phyloP scores from a whole-genome alignment of 23 tunicate genomes.

The Phallusia fumigata region DNA sequence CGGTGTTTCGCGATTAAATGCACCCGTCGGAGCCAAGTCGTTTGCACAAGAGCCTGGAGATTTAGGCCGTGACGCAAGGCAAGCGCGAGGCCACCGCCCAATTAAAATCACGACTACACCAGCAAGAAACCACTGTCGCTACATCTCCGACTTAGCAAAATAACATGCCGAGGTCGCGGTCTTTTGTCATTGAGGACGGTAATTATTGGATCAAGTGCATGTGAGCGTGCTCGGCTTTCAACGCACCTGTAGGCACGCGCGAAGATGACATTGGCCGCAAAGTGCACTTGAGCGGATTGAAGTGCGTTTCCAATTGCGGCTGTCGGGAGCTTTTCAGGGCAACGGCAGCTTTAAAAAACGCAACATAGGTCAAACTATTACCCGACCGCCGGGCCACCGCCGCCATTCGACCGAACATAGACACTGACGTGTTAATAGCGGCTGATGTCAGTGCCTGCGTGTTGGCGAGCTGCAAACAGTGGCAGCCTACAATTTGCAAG shows the following conservation, averaged over 20 bases:
- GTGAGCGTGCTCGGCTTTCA: not conserved
- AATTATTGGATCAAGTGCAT: not conserved
- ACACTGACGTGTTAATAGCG: not conserved
- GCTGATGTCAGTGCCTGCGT: not conserved
- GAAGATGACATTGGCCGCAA: not conserved
- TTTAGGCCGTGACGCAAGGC: not conserved
- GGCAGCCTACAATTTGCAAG: not conserved
- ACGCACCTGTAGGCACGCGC: conserved; percentile 10
- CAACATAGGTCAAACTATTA: not conserved
- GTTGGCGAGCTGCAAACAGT: not conserved
- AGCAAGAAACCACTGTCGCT: not conserved
- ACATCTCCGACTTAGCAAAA: not conserved
- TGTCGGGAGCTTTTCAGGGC: too few relatives aligned
- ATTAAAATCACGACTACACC: not conserved
- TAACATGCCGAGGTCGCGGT: not conserved
- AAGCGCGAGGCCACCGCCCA: conserved; percentile 12
- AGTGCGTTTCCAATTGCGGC: too few relatives aligned
- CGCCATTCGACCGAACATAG: not conserved
- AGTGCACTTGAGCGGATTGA: not conserved
- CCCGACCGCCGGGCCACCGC: not conserved
- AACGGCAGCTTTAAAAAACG: not conserved
- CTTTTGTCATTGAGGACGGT: not conserved
- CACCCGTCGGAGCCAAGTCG: not conserved
- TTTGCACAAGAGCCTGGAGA: not conserved
- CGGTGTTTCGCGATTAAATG: not conserved